Evolutionary conservation across 2,888 invertebrate genomes (phyloP).

Genomic region (Patella caerulea): DNA sequence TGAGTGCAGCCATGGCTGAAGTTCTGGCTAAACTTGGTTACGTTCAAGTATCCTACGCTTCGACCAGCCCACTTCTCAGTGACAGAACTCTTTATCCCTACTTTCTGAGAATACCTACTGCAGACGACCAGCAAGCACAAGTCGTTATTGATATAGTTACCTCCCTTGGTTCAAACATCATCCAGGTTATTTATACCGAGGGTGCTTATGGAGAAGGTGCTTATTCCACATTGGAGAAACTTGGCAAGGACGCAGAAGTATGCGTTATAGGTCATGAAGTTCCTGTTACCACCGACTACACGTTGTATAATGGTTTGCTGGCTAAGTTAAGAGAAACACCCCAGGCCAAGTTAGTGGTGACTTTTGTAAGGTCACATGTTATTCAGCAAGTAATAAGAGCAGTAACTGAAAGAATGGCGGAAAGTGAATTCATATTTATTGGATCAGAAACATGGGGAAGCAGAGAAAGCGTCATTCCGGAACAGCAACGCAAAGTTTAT

Average conservation of each 20-base stretch:
- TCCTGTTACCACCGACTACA: background rate
- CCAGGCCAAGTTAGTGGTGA: background rate
- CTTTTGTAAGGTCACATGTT: background rate
- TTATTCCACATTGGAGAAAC: background rate
- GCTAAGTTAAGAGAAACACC: background rate
- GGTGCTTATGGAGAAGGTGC: background rate
- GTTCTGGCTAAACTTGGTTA: background rate
- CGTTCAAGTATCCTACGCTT: background rate
- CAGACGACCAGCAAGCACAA: background rate
- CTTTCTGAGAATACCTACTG: constrained; percentile 3
- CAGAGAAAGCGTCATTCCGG: background rate
- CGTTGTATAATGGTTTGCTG: background rate
- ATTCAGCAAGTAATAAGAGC: background rate
- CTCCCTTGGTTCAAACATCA: background rate
- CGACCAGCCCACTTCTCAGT: background rate
- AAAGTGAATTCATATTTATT: background rate
- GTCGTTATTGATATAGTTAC: background rate
- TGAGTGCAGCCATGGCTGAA: background rate
- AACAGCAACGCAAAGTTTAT: background rate
- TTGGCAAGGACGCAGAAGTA: background rate
- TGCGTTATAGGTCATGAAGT: background rate
- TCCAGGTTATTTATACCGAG: background rate
- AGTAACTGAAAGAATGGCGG: background rate
- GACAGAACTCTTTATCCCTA: background rate
- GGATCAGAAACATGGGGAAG: background rate